Conservation (phyloP, 2,888 invertebrate genomes). For the Lithophane leautieri region DNA sequence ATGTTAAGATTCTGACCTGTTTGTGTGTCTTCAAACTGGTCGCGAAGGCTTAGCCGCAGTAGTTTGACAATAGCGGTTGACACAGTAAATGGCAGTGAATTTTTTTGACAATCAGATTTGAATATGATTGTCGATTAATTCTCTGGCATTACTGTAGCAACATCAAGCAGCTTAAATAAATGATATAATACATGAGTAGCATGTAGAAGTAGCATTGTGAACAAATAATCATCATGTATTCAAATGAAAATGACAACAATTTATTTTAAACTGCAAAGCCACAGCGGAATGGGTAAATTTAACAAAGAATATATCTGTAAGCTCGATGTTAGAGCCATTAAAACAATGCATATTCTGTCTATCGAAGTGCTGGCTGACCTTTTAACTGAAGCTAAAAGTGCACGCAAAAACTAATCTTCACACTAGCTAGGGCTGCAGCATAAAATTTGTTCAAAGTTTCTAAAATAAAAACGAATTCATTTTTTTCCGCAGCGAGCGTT, state of each 20-base stretch:
- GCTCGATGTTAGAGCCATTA: slow-evolving; percentile 35
- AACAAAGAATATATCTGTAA: slow-evolving; percentile 4
- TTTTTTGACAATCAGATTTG: neutral
- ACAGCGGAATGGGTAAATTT: neutral
- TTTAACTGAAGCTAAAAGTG: slow-evolving; percentile 59
- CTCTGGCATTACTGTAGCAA: too few species aligned
- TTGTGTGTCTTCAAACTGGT: too few species aligned
- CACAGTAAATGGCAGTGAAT: neutral
- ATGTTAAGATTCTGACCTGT: neutral
- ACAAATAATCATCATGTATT: neutral
- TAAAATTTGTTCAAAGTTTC: neutral
- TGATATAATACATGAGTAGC: too few species aligned
- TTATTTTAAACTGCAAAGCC: neutral
- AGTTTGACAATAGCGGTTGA: neutral
- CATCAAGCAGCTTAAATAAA: neutral
- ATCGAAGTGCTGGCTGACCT: slow-evolving; percentile 47
- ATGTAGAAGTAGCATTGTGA: neutral
- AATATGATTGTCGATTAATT: neutral
- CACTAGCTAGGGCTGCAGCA: slow-evolving; percentile 38
- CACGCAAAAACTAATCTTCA: slow-evolving; percentile 40
- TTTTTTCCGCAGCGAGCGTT: neutral
- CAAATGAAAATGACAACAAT: neutral
- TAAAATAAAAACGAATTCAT: neutral
- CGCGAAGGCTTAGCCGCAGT: neutral
- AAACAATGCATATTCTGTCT: slow-evolving; percentile 47